A percentile compares a stretch with the other conserved stretches of the same genome.
These are phyloP conservation scores for Onchidella celtica DNA, from an alignment of 2,888 invertebrate species.

Conservation along the genomic window DNA sequence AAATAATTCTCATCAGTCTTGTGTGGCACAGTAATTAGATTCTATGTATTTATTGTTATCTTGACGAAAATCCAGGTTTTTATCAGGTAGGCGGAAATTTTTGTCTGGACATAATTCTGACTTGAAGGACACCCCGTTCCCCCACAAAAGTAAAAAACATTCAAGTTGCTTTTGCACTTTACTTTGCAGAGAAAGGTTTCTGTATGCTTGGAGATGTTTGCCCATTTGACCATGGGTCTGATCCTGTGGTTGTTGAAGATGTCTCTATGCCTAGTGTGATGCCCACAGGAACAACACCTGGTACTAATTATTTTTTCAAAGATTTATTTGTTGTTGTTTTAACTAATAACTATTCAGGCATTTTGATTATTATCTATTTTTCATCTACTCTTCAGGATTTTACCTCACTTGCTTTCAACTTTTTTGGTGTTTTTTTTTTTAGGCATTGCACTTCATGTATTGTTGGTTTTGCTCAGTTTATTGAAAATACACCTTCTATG, in stretches of 20 bases:
- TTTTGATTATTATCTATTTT: too few relatives aligned
- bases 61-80: too few relatives aligned
- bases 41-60: too few relatives aligned
- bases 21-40: not conserved
- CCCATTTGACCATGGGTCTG: constrained; percentile 97
- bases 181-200: constrained; percentile 90
- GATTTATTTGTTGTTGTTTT: too few relatives aligned
- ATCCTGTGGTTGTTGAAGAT: constrained; percentile 97
- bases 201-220: constrained; percentile 98
- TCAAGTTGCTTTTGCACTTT: too few relatives aligned
- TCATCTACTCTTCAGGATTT: not conserved
- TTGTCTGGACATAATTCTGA: not conserved
- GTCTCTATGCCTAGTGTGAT: constrained; percentile 78
- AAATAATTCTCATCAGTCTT: not conserved
- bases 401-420: not conserved
- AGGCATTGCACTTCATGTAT: too few relatives aligned
- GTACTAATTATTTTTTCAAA: constrained; percentile 19
- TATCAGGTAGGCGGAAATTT: not conserved
- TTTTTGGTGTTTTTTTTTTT: too few relatives aligned
- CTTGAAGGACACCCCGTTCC: too few relatives aligned
- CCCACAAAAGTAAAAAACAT: too few relatives aligned
- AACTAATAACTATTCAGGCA: too few relatives aligned
- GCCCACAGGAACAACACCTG: not conserved
- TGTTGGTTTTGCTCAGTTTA: too few relatives aligned
- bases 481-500: too few relatives aligned